phyloP scores from a whole-genome alignment of 1,140 invertebrate species.

The Danaus melanippus region DNA sequence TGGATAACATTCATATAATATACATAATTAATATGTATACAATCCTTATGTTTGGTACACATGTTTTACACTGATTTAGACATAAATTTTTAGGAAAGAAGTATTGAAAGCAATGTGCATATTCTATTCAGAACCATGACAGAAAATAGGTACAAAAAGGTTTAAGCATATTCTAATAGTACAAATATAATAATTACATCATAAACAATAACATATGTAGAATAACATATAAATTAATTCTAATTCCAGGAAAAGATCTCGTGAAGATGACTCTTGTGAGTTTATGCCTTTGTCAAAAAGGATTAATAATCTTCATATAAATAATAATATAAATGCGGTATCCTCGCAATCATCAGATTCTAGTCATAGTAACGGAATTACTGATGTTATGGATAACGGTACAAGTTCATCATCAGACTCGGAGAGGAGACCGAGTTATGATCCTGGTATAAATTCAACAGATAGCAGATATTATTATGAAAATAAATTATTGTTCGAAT shows the following conservation, averaged over 20 bases:
- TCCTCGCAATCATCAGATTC: slow-evolving; percentile 40
- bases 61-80: too few species aligned
- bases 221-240: slow-evolving; percentile 9
- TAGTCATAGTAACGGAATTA: slow-evolving; percentile 49
- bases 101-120: slow-evolving; percentile 49
- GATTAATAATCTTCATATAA: slow-evolving; percentile 85
- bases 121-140: slow-evolving; percentile 53
- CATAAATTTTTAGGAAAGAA: slow-evolving; percentile 26
- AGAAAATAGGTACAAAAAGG: slow-evolving; percentile 54
- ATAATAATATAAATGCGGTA: slow-evolving; percentile 57
- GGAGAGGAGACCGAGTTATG: slow-evolving; percentile 59
- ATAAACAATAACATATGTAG: background rate
- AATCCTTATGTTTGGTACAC: too few species aligned
- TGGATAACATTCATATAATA: too few species aligned
- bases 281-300: slow-evolving; percentile 84
- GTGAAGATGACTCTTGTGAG: slow-evolving; percentile 80
- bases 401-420: slow-evolving; percentile 44
- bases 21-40: too few species aligned
- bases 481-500: slow-evolving; percentile 69
- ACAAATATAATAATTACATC: background rate
- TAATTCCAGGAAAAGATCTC: slow-evolving; percentile 75
- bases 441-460: slow-evolving; percentile 60
- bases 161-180: too few species aligned
- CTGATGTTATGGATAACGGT: slow-evolving; percentile 32
- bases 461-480: slow-evolving; percentile 68